A percentile compares a stretch with the other conserved stretches of the same genome.
phyloP scores from a whole-genome alignment of 2,888 invertebrate species.

The Hedychridium roseum region DNA sequence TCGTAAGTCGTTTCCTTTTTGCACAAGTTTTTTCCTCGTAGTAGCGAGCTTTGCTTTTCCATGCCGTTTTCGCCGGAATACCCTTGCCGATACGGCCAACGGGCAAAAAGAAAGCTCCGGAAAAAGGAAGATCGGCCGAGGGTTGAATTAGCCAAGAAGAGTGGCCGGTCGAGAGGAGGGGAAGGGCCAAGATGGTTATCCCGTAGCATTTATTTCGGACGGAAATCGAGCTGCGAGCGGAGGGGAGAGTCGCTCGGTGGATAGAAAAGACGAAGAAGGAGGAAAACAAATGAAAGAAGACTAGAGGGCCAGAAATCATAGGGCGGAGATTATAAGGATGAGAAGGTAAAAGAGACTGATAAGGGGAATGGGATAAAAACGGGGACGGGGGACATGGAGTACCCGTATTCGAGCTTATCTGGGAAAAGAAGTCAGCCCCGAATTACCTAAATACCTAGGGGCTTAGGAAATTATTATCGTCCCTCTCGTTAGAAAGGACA shows the following conservation, averaged over 20 bases:
- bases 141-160: slow-evolving; percentile 24
- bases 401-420: slow-evolving; percentile 35
- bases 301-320: no score
- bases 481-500: slow-evolving; percentile 31
- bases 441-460: slow-evolving; percentile 36
- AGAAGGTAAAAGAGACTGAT: slow-evolving; percentile 13
- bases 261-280: no score
- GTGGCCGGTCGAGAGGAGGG: not conserved
- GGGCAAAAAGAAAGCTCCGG: slow-evolving; percentile 5
- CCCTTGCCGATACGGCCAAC: no score
- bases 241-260: no score
- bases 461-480: slow-evolving; percentile 41
- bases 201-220: slow-evolving; percentile 33
- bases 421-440: slow-evolving; percentile 32
- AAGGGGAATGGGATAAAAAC: slow-evolving; percentile 14
- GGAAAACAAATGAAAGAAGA: no score
- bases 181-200: slow-evolving; percentile 29
- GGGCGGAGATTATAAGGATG: slow-evolving; percentile 12
- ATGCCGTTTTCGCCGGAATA: no score
- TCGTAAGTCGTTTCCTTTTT: no score
- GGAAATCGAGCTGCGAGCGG: not conserved
- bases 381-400: slow-evolving; percentile 5
- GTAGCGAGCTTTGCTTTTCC: no score
- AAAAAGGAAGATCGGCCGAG: slow-evolving; percentile 30
- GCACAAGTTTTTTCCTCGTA: no score